phyloP scores from a whole-genome alignment of 2,888 invertebrate genomes.

The Argyresthia goedartella region DNA sequence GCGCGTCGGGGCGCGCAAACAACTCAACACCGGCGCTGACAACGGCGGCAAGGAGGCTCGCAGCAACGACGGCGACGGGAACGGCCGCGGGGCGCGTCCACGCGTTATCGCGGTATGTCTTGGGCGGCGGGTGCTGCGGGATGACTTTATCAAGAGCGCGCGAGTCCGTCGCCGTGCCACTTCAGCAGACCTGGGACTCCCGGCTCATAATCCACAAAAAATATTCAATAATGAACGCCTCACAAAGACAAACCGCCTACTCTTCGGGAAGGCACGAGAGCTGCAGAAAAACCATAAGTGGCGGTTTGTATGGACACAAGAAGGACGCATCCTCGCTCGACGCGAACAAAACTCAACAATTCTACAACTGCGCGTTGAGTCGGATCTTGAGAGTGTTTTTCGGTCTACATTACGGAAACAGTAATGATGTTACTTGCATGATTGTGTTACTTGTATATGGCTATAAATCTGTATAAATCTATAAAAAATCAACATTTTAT shows the following conservation, averaged over 20 bases:
- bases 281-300: background rate
- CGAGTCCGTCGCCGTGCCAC: background rate
- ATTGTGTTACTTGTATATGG: too few species aligned
- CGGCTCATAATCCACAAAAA: background rate
- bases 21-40: background rate
- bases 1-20: background rate
- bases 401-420: too few species aligned
- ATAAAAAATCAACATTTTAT: too few species aligned
- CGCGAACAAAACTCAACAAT: background rate
- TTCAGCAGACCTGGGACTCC: background rate
- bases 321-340: background rate
- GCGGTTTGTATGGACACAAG: slow-evolving; percentile 1
- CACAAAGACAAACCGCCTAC: background rate
- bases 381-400: background rate
- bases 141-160: background rate
- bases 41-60: background rate
- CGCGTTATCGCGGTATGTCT: background rate
- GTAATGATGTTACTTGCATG: too few species aligned
- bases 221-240: background rate
- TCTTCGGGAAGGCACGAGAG: background rate
- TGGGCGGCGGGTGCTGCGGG: background rate
- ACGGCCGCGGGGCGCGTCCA: background rate
- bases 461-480: too few species aligned
- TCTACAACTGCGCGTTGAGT: background rate
- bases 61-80: background rate